Percentiles rank a stretch among this genome's conserved stretches.
These are phyloP conservation scores for Drosophila lacicola DNA, from an alignment of 2,888 invertebrate species.

Conservation along the genomic window DNA sequence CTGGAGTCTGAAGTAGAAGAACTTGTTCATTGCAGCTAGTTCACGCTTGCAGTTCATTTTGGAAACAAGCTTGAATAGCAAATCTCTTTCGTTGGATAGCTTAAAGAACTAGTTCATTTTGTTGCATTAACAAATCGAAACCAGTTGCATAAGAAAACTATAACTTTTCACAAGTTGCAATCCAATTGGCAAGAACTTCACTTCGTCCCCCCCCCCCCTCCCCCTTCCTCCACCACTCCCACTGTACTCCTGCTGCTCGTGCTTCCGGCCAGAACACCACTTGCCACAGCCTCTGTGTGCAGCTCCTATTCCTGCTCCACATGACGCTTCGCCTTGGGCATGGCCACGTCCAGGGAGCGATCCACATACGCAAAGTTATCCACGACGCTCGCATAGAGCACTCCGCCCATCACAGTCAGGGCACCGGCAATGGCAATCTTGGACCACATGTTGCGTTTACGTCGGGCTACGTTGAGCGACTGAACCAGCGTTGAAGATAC, in stretches of 20 bases:
- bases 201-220: background rate
- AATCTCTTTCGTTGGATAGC: background rate
- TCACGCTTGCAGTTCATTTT: slow-evolving; percentile 16
- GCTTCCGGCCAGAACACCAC: background rate
- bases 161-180: background rate
- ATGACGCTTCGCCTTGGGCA: slow-evolving; percentile 58
- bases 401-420: slow-evolving; percentile 61
- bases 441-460: slow-evolving; percentile 56
- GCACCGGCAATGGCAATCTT: slow-evolving; percentile 61
- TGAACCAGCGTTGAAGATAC: slow-evolving; percentile 12
- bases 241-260: background rate
- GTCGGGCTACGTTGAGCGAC: slow-evolving; percentile 7
- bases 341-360: slow-evolving; percentile 62
- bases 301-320: slow-evolving; percentile 18
- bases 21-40: slow-evolving; percentile 20
- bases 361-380: slow-evolving; percentile 73
- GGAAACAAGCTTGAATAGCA: slow-evolving; percentile 6
- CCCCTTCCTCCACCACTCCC: too few species aligned
- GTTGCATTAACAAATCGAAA: slow-evolving; percentile 14
- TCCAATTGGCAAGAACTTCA: slow-evolving; percentile 4
- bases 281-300: background rate
- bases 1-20: background rate
- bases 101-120: slow-evolving; percentile 28
- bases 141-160: slow-evolving; percentile 21
- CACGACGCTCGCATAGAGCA: slow-evolving; percentile 49